These are phyloP conservation scores for Alaudala cheleensis DNA, from an alignment of 2,113 vertebrate species.

Conservation along the genomic window DNA sequence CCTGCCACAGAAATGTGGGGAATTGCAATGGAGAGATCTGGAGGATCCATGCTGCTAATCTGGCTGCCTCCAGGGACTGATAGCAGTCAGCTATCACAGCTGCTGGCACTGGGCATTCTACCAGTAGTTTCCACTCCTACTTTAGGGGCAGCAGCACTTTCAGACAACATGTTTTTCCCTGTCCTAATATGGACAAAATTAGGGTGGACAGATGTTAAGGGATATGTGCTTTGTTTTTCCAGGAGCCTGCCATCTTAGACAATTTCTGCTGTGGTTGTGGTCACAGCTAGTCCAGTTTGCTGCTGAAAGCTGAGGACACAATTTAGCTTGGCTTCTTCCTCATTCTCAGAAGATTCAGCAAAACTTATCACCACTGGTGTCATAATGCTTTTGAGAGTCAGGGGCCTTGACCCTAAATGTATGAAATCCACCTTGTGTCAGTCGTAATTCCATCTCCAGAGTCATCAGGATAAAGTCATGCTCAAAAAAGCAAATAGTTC, in stretches of 20 bases:
- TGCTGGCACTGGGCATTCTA: conserved; percentile 53
- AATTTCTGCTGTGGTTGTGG: not conserved
- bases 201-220: not conserved
- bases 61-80: conserved; percentile 36
- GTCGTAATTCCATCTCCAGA: not conserved
- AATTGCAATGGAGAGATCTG: not conserved
- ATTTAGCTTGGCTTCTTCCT: not conserved
- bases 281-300: not conserved
- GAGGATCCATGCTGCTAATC: conserved; percentile 18
- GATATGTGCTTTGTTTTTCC: not conserved
- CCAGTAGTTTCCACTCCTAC: conserved; percentile 52
- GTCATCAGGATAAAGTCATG: not conserved
- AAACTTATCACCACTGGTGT: not conserved
- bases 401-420: not conserved
- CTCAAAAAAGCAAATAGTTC: not conserved
- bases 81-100: conserved; percentile 44
- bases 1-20: not conserved
- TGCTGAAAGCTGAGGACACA: not conserved
- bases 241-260: not conserved
- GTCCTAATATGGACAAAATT: conserved; percentile 44
- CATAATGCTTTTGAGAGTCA: not conserved
- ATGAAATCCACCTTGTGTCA: not conserved
- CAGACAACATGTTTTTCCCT: conserved; percentile 26
- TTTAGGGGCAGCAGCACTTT: conserved; percentile 23
- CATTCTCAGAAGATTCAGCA: not conserved